phyloP scores from a whole-genome alignment of 1,140 invertebrate genomes.

The Manduca sexta region DNA sequence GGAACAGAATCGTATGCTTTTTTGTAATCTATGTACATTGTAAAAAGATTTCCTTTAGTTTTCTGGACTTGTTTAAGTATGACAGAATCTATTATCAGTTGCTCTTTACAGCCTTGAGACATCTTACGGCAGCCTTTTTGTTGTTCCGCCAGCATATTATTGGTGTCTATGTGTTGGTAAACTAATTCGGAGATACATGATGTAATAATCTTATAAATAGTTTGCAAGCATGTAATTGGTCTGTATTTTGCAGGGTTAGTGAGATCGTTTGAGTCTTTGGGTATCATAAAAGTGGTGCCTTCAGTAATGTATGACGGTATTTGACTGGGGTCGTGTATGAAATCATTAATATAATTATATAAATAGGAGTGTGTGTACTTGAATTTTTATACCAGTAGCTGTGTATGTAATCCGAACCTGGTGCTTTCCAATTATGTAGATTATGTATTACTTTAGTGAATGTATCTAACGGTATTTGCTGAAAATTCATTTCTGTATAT shows the following conservation, averaged over 20 bases:
- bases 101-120: constrained; percentile 20
- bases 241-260: too few relatives aligned
- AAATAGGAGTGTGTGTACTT: neutral
- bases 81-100: constrained; percentile 13
- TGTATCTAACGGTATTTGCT: constrained; percentile 9
- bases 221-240: too few relatives aligned
- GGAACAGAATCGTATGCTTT: too few relatives aligned
- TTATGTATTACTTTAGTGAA: constrained; percentile 12
- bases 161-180: constrained; percentile 8
- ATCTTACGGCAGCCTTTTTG: constrained; percentile 20
- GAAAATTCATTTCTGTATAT: constrained; percentile 7
- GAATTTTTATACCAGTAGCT: constrained; percentile 13
- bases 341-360: constrained; percentile 3
- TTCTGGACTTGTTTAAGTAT: constrained; percentile 6
- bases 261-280: constrained; percentile 19
- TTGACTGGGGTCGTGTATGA: constrained; percentile 1
- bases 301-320: constrained; percentile 12
- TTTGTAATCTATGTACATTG: too few relatives aligned
- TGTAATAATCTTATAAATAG: too few relatives aligned
- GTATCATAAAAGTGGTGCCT: constrained; percentile 20
- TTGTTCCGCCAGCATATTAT: constrained; percentile 22
- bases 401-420: constrained; percentile 10
- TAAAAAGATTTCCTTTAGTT: constrained; percentile 3
- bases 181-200: constrained; percentile 7
- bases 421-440: constrained; percentile 8